These are phyloP conservation scores for Pterobdella sp. DNA, from an alignment of 2,888 invertebrate genomes.

Conservation along the genomic window DNA sequence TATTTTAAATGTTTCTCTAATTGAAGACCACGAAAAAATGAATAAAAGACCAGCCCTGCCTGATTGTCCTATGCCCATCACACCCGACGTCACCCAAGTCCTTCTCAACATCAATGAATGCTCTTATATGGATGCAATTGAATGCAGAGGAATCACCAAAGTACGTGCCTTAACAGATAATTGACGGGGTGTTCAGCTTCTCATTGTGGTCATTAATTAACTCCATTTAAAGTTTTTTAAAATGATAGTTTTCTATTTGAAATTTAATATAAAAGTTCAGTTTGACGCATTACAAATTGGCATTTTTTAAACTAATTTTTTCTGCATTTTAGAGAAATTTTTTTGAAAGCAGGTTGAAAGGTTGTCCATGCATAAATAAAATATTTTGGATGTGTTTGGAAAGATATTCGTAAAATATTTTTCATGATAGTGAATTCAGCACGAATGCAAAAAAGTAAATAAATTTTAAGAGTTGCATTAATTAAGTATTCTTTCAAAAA, in stretches of 20 bases:
- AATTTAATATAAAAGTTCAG: not conserved
- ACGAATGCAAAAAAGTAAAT: not conserved
- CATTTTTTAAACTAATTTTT: not conserved
- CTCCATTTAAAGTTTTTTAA: not conserved
- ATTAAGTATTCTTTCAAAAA: too few relatives aligned
- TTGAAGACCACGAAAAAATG: not conserved
- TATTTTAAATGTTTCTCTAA: too few relatives aligned
- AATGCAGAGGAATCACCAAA: conserved; percentile 3
- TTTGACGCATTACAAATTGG: not conserved
- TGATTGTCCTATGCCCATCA: conserved; percentile 11
- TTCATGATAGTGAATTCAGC: not conserved
- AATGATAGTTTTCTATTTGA: not conserved
- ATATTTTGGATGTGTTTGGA: not conserved
- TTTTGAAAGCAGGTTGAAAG: not conserved
- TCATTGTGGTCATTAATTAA: too few relatives aligned
- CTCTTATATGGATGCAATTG: conserved; percentile 10
- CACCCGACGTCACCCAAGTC: conserved; percentile 7
- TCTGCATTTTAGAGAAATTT: not conserved
- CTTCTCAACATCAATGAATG: conserved; percentile 16
- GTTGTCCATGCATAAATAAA: not conserved
- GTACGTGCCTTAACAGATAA: not conserved
- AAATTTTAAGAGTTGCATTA: too few relatives aligned
- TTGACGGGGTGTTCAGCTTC: not conserved
- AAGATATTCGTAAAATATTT: not conserved
- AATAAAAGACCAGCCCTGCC: conserved; percentile 16